Evolutionary conservation across 1,140 invertebrate species (phyloP), one percentile per base, ranked within the genome.

Genomic region (Calephelis virginiensis): DNA sequence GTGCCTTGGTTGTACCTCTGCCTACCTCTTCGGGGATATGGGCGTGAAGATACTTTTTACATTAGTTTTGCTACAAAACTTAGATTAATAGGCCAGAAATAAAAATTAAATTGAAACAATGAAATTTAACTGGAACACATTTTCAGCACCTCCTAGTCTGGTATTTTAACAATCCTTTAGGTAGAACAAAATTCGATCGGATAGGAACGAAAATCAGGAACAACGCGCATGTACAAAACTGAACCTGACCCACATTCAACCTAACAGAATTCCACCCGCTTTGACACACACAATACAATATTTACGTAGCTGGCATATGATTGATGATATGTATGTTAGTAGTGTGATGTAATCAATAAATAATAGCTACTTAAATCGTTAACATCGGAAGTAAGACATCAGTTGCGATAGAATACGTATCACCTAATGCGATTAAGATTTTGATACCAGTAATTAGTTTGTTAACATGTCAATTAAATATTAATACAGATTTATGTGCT

Each of bases 191-290:
- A 85, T 79, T 83, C 64, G 66, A 77, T 46, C 75, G 78, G 73
- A 64, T 89, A 76, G 70, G 70, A 80, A 73, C 80, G 81, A 80
- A 82, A 84, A 89, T 81, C 77, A 76, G 76, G 71, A 78, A 63
- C 75, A 81, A 72, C 69, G 86, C 85, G 85, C 85, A 86, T 89
- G 86, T 85, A 78, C 85, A 76, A 56, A 74, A 72, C 73, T 78
- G 76, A 88, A 84, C 79, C 81, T 86, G 80, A 85, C 83, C 84
- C 82, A 90, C 84, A 90, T 86, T 86, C 80, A 82, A 74, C 74
- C 78, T 81, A 85, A 81, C 83, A 80, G 85, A 88, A 89, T 88
- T 86, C 86, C 86, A 85, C 83, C 83, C 73, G 79, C 74, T 74
- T 82, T 66, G 70, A 72, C 62, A 64, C 28, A 64, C 59, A 46